Percentiles rank a stretch among this genome's conserved stretches.
These are phyloP conservation scores for Digitonthophagus gazella DNA, from an alignment of 2,888 invertebrate genomes.

Conservation along the genomic window DNA sequence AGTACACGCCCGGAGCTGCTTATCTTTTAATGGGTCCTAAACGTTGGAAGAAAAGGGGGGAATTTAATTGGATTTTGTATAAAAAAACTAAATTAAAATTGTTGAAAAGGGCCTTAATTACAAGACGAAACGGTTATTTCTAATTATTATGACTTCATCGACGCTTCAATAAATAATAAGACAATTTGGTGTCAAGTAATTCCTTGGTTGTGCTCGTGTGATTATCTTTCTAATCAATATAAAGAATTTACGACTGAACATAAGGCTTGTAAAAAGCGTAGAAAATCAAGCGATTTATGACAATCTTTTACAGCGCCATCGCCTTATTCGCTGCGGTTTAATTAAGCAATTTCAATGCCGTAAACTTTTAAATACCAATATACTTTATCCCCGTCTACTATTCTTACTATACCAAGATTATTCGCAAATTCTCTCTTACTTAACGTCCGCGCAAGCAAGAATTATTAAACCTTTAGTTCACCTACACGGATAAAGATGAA, in stretches of 20 bases:
- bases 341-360: background rate
- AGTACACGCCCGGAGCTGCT: constrained; percentile 1
- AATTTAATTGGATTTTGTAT: background rate
- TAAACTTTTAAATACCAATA: background rate
- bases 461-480: background rate
- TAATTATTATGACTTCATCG: background rate
- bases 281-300: background rate
- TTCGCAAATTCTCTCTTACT: background rate
- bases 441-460: background rate
- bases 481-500: background rate
- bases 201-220: too few species aligned
- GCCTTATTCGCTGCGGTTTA: background rate
- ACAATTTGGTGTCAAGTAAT: too few species aligned
- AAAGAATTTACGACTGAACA: background rate
- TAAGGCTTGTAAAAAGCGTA: background rate
- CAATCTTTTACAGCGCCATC: background rate
- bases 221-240: too few species aligned
- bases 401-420: background rate
- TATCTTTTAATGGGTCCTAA: constrained; percentile 15
- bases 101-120: background rate
- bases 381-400: background rate
- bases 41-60: background rate
- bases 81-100: background rate
- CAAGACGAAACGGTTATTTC: background rate
- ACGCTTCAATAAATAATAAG: background rate